A percentile compares a stretch with the other conserved stretches of the same genome.
phyloP scores from a whole-genome alignment of 2,888 invertebrate species.

The Nezara viridula region DNA sequence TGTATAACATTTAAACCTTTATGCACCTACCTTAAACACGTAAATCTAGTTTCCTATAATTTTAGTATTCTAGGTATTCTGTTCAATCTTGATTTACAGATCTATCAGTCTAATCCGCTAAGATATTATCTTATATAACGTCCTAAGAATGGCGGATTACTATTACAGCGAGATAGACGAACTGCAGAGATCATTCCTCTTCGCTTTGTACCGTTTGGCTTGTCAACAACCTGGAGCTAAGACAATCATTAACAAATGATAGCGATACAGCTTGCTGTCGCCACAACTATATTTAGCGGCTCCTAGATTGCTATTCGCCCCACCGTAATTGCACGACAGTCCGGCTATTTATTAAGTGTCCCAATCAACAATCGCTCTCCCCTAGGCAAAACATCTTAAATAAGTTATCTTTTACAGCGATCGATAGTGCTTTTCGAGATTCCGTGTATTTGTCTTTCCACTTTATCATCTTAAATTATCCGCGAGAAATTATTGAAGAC shows the following conservation, averaged over 20 bases:
- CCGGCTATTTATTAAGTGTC: neutral
- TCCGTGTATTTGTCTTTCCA: neutral
- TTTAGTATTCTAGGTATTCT: too few relatives aligned
- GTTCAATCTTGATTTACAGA: too few relatives aligned
- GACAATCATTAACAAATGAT: constrained; percentile 12
- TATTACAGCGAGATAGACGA: neutral
- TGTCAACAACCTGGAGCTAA: neutral
- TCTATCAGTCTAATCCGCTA: too few relatives aligned
- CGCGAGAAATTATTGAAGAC: neutral
- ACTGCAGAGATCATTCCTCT: neutral
- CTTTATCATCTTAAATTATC: neutral
- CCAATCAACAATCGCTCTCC: neutral
- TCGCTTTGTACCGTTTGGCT: neutral
- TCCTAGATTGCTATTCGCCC: neutral
- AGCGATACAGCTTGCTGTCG: neutral
- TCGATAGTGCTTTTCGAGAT: neutral
- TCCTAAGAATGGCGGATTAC: too few relatives aligned
- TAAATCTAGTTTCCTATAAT: too few relatives aligned
- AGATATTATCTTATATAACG: too few relatives aligned
- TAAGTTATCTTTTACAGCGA: neutral
- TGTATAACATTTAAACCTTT: too few relatives aligned
- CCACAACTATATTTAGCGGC: neutral
- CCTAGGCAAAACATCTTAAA: neutral
- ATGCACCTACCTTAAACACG: too few relatives aligned
- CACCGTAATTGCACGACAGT: neutral